These are phyloP conservation scores for Epinephelus malabaricus DNA, from an alignment of 2,797 vertebrate genomes.

Conservation along the genomic window DNA sequence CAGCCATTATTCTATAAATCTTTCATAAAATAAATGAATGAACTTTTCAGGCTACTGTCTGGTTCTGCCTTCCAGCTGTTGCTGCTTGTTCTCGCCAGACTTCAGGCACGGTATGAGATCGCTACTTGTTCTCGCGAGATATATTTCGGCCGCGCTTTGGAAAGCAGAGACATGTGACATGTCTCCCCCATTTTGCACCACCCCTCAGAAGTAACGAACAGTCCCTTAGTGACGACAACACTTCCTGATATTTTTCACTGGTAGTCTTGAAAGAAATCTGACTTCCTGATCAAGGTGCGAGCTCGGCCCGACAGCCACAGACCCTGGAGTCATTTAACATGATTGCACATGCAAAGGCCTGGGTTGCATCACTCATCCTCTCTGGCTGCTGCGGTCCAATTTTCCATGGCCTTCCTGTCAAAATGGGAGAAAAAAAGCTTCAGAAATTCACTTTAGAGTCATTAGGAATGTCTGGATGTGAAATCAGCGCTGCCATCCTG, in stretches of 20 bases:
- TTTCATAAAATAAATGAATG: no score
- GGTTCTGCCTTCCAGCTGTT: no score
- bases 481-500: neutral
- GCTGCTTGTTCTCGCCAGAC: no score
- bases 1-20: no score
- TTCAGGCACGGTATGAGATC: no score
- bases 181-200: no score
- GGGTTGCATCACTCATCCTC: constrained; percentile 55
- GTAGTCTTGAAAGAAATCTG: constrained; percentile 17
- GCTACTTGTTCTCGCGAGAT: no score
- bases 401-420: neutral
- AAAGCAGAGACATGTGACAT: no score
- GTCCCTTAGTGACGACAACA: no score
- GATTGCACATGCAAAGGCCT: constrained; percentile 42
- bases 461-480: constrained; percentile 22
- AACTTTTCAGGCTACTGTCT: no score
- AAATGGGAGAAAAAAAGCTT: neutral
- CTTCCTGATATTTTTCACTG: neutral
- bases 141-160: no score
- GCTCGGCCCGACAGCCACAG: constrained; percentile 2
- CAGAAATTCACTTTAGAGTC: constrained; percentile 4
- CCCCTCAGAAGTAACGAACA: no score
- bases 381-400: neutral
- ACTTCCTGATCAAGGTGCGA: constrained; percentile 19
- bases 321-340: constrained; percentile 5